Conservation (phyloP, 2,797 vertebrate species). For the Sebastiscus albofasciatus region DNA sequence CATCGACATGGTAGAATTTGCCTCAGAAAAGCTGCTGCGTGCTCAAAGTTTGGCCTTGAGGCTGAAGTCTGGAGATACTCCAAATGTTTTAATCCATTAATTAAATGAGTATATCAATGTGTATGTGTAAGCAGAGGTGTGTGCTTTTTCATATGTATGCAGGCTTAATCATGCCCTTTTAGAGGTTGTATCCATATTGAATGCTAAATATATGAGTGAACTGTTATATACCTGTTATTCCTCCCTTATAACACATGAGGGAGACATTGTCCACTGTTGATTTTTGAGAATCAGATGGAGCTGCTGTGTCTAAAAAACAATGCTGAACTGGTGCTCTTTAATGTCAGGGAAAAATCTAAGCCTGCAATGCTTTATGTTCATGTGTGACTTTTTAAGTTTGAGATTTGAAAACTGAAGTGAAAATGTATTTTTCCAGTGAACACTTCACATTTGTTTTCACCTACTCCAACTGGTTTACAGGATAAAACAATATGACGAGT, state of each 20-base stretch:
- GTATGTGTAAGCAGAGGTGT: background rate
- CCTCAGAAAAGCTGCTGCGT: conserved; percentile 15
- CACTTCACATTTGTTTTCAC: background rate
- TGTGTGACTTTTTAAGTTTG: background rate
- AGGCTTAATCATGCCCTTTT: background rate
- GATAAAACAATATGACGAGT: conserved; percentile 28
- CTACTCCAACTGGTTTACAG: background rate
- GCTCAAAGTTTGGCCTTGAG: conserved; percentile 8
- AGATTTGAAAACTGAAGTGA: background rate
- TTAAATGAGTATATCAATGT: background rate
- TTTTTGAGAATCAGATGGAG: background rate
- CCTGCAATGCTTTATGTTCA: background rate
- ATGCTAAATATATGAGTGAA: background rate
- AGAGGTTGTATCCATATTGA: background rate
- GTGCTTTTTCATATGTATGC: background rate
- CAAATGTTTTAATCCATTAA: conserved; percentile 24
- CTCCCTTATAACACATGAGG: conserved; percentile 24
- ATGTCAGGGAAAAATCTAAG: no score
- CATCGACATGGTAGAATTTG: background rate
- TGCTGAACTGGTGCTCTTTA: background rate
- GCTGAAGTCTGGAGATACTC: conserved; percentile 8
- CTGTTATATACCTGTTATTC: background rate
- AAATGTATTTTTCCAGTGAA: background rate
- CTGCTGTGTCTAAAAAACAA: no score
- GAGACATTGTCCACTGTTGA: conserved; percentile 39